Evolutionary conservation across 1,140 invertebrate genomes (phyloP).

Genomic region (Scaptomyza graminum): DNA sequence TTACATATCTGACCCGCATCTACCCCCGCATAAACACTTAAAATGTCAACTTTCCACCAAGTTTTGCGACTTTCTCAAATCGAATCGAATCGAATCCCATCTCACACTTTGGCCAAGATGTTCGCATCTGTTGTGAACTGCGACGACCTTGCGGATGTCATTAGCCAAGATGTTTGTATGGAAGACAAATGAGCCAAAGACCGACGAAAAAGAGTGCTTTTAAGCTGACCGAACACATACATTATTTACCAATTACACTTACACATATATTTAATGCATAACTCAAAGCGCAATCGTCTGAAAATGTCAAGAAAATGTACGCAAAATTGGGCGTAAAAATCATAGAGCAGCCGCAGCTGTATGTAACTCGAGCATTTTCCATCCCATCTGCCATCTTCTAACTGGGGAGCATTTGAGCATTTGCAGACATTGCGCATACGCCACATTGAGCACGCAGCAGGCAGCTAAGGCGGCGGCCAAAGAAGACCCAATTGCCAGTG

Average conservation of each 20-base stretch:
- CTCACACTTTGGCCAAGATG: neutral
- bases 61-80: neutral
- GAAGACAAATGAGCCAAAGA: constrained; percentile 37
- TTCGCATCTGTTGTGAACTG: constrained; percentile 12
- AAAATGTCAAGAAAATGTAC: constrained; percentile 61
- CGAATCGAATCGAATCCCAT: too few species aligned
- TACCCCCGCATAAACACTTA: too few species aligned
- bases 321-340: constrained; percentile 45
- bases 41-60: constrained; percentile 5
- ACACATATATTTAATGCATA: constrained; percentile 1
- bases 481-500: constrained; percentile 61
- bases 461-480: neutral
- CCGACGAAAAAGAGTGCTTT: constrained; percentile 33
- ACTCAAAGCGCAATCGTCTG: constrained; percentile 45
- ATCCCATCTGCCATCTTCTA: neutral
- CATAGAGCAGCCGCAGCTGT: constrained; percentile 37
- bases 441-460: constrained; percentile 56
- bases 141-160: constrained; percentile 48
- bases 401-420: constrained; percentile 32
- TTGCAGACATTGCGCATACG: constrained; percentile 68
- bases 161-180: constrained; percentile 21
- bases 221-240: constrained; percentile 19
- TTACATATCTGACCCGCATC: too few species aligned
- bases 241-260: constrained; percentile 52
- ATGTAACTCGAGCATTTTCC: neutral